These are phyloP conservation scores for Baccha elongata DNA, from an alignment of 2,888 invertebrate genomes.

Conservation along the genomic window DNA sequence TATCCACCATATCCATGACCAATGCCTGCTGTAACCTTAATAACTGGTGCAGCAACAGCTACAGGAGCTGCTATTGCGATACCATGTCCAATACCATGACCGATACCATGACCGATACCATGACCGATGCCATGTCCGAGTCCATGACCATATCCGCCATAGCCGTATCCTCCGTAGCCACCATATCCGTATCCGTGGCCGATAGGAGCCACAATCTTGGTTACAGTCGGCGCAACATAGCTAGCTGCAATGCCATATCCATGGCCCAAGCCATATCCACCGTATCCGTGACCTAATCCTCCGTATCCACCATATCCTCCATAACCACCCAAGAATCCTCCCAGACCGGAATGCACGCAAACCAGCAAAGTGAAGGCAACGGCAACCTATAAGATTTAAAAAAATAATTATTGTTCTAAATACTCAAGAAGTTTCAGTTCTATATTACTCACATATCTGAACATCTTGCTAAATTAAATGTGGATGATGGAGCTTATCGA, in stretches of 20 bases:
- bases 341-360: constrained; percentile 76
- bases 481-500: constrained; percentile 47
- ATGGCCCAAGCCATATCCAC: constrained; percentile 74
- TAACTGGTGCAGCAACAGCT: constrained; percentile 58
- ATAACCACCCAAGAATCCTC: constrained; percentile 75
- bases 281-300: constrained; percentile 49
- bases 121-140: constrained; percentile 67
- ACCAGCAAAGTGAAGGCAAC: constrained; percentile 74
- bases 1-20: constrained; percentile 75
- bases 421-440: neutral
- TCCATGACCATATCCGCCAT: constrained; percentile 66
- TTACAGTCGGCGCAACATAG: constrained; percentile 71
- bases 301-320: constrained; percentile 73
- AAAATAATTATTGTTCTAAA: constrained; percentile 5
- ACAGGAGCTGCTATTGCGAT: constrained; percentile 74
- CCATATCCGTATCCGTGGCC: constrained; percentile 34
- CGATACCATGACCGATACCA: constrained; percentile 77
- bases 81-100: constrained; percentile 75
- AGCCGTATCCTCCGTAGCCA: constrained; percentile 23
- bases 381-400: constrained; percentile 74
- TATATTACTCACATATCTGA: constrained; percentile 75
- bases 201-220: constrained; percentile 73
- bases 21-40: constrained; percentile 60
- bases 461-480: constrained; percentile 71
- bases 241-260: constrained; percentile 74